Evolutionary conservation across 2,113 vertebrate genomes (phyloP).

Genomic region (Hypanus sabinus): DNA sequence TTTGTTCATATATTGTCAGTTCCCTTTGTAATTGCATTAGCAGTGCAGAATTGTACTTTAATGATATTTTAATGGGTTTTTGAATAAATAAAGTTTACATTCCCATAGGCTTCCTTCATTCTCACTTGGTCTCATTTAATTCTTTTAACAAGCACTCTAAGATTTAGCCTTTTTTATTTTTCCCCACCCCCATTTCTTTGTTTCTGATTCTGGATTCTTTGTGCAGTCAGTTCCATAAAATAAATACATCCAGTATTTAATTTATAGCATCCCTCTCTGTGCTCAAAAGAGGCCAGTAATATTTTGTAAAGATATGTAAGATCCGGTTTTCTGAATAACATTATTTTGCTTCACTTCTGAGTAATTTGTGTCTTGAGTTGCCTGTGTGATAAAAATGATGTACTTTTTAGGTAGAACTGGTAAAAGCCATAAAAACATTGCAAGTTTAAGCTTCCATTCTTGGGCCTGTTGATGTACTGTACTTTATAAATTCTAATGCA

Average conservation of each 20-base stretch:
- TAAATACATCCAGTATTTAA: not conserved
- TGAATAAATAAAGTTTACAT: not conserved
- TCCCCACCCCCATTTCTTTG: not conserved
- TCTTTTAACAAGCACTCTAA: not conserved
- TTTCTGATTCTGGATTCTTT: slow-evolving; percentile 23
- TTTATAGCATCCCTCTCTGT: not conserved
- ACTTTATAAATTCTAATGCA: not conserved
- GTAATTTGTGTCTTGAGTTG: not conserved
- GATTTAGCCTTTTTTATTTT: not conserved
- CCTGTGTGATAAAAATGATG: not conserved
- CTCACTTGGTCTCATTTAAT: not conserved
- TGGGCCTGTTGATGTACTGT: not conserved
- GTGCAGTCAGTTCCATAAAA: slow-evolving; percentile 12
- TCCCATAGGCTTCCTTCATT: not conserved
- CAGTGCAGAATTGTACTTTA: not conserved
- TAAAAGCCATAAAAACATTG: not conserved
- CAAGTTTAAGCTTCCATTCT: not conserved
- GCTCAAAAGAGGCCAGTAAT: not conserved
- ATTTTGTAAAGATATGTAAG: not conserved
- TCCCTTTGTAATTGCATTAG: not conserved
- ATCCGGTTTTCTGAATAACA: not conserved
- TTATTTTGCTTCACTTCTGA: not conserved
- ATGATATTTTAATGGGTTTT: not conserved
- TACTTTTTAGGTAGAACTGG: not conserved
- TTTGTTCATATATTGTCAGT: not conserved